A percentile compares a stretch with the other conserved stretches of the same genome.
Evolutionary conservation across 1,140 invertebrate species (phyloP).

Genomic region (Philotrypesis tridentata): DNA sequence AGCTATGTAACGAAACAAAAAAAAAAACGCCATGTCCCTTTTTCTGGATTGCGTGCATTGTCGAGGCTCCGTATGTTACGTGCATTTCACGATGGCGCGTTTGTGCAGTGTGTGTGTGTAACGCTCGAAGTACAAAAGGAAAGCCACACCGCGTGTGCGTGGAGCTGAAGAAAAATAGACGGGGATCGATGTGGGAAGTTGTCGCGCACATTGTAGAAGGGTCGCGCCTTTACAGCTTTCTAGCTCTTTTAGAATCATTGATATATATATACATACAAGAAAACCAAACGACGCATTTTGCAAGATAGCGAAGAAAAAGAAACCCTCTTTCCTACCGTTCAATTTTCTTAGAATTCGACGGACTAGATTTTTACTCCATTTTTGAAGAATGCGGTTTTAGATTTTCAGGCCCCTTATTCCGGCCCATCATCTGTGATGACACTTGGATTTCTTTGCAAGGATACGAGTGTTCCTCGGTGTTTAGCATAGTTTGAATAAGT

Average conservation of each 20-base stretch:
- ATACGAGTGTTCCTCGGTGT: constrained; percentile 19
- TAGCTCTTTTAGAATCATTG: constrained; percentile 13
- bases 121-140: background rate
- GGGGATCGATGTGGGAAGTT: background rate
- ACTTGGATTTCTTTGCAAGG: background rate
- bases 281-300: constrained; percentile 10
- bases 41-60: background rate
- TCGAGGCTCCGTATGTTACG: background rate
- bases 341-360: constrained; percentile 19
- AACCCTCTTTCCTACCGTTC: constrained; percentile 23
- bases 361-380: constrained; percentile 25
- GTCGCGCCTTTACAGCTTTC: constrained; percentile 16
- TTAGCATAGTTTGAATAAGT: constrained; percentile 24
- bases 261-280: background rate
- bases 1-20: background rate
- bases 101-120: too few species aligned
- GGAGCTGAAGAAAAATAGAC: background rate
- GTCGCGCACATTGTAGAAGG: background rate
- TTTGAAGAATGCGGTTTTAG: constrained; percentile 23
- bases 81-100: background rate
- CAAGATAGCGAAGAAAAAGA: background rate
- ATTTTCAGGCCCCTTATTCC: constrained; percentile 30
- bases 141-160: background rate
- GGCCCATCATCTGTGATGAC: constrained; percentile 35
- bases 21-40: background rate